A percentile compares a stretch with the other conserved stretches of the same genome.
Evolutionary conservation across 2,797 vertebrate species (phyloP).

Genomic region (Cottoperca gobio): DNA sequence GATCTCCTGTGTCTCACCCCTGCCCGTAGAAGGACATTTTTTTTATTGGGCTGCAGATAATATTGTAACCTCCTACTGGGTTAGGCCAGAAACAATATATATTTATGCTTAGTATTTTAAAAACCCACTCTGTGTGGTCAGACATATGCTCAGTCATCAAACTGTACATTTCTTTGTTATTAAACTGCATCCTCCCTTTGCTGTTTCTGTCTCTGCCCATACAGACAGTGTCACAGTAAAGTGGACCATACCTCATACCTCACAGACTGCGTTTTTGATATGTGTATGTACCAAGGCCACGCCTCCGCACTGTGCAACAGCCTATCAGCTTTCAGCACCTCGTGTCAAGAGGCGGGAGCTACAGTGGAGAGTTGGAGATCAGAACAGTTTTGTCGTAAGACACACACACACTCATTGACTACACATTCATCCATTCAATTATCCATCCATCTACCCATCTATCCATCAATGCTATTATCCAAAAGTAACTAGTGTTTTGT

Average conservation of each 20-base stretch:
- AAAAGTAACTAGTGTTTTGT: background rate
- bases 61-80: background rate
- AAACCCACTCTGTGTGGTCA: background rate
- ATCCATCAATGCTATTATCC: background rate
- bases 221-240: slow-evolving; percentile 43
- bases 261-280: slow-evolving; percentile 36
- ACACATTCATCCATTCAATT: too few species aligned
- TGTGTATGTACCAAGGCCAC: slow-evolving; percentile 49
- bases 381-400: slow-evolving; percentile 35
- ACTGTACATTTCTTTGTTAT: too few species aligned
- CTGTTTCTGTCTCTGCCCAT: background rate
- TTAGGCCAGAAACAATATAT: background rate
- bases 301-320: slow-evolving; percentile 33
- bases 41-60: background rate
- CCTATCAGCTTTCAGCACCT: slow-evolving; percentile 33
- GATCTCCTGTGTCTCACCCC: background rate
- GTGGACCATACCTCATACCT: slow-evolving; percentile 28
- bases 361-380: slow-evolving; percentile 34
- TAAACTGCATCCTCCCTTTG: background rate
- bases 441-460: background rate
- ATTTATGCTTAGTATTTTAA: background rate
- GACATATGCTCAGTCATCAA: background rate
- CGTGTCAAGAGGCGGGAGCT: slow-evolving; percentile 35
- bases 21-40: background rate
- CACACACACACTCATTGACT: background rate